Percentiles rank a stretch among this genome's conserved stretches.
Conservation (phyloP, 2,113 vertebrate species). For the Mirza zaza region DNA sequence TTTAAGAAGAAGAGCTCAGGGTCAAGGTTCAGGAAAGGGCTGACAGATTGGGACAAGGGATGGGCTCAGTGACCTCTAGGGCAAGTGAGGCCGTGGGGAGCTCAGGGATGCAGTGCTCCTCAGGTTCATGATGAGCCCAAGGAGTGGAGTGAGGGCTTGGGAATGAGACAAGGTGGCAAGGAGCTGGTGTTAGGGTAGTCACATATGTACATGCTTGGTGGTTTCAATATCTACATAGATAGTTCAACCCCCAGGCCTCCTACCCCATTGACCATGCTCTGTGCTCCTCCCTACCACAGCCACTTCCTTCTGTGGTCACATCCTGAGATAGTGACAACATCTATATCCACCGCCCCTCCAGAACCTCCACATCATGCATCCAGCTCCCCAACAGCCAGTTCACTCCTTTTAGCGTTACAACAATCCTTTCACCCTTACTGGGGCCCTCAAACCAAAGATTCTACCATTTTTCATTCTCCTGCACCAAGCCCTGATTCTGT, state of each 20-base stretch:
- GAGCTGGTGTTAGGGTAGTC: neutral
- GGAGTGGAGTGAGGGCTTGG: neutral
- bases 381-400: neutral
- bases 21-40: neutral
- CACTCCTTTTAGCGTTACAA: neutral
- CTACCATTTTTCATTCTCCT: neutral
- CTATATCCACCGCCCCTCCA: neutral
- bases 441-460: neutral
- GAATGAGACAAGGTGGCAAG: neutral
- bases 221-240: neutral
- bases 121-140: neutral
- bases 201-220: neutral
- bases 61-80: neutral
- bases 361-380: neutral
- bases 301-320: neutral
- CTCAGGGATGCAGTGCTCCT: neutral
- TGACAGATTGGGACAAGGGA: neutral
- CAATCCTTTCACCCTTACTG: neutral
- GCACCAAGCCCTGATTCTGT: neutral
- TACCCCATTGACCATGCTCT: neutral
- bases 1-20: neutral
- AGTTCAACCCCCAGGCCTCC: neutral
- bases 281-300: neutral
- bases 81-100: neutral
- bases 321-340: neutral